A percentile compares a stretch with the other conserved stretches of the same genome.
phyloP scores from a whole-genome alignment of 2,797 vertebrate genomes.

The Hafferia zeledoni region DNA sequence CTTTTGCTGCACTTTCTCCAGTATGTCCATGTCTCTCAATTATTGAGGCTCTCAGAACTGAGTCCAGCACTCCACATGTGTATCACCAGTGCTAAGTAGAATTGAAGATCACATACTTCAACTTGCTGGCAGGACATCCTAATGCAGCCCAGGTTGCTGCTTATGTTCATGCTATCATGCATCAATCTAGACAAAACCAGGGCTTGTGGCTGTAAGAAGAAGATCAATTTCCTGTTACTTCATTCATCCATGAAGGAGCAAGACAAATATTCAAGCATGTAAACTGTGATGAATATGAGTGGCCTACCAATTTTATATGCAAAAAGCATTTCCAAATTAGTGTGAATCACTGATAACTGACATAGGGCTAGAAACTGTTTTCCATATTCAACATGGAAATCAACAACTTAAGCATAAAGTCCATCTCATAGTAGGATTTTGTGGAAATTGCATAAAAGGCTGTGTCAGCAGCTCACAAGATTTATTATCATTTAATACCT shows the following conservation, averaged over 20 bases:
- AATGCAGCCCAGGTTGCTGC: background rate
- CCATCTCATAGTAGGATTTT: background rate
- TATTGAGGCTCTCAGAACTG: background rate
- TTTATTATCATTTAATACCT: background rate
- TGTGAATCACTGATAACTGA: background rate
- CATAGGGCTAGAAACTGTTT: background rate
- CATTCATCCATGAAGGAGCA: background rate
- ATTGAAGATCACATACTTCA: background rate
- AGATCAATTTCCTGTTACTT: background rate
- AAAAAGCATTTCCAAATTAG: background rate
- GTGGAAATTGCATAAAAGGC: background rate
- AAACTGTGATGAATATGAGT: background rate
- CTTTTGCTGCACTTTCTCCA: background rate
- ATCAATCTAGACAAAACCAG: background rate
- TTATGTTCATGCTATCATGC: background rate
- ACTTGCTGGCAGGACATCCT: background rate
- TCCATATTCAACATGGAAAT: background rate
- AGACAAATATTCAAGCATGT: background rate
- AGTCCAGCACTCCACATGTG: rapidly evolving
- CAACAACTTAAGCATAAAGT: background rate
- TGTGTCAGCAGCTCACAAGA: background rate
- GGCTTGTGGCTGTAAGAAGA: background rate
- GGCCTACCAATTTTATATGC: background rate
- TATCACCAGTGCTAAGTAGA: background rate
- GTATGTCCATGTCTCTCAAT: background rate